Evolutionary conservation across 2,113 vertebrate genomes (phyloP), one percentile per base, ranked within the genome.

Genomic region (Cyprinodon tularosa): DNA sequence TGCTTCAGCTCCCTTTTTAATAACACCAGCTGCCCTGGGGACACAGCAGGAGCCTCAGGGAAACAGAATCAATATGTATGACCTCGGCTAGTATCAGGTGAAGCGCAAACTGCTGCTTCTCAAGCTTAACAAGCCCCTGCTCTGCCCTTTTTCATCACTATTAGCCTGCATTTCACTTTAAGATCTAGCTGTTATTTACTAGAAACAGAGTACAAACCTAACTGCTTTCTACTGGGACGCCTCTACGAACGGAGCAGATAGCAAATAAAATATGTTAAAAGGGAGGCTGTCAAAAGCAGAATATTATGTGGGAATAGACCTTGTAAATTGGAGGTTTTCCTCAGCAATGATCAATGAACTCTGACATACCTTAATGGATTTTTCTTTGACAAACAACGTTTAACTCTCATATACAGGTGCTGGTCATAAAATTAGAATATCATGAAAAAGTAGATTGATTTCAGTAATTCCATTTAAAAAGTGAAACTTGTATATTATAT

Each of bases 21-120:
- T 78, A 76, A 79, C 76, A 67, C 44, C 0, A 62, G 66, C 3
- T 62, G 77, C 82, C 76, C 53, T 74, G 66, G 81, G 85, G 76
- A 71, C 72, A 74, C 78, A 79, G 80, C 69, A 15, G 14, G 69
- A 69, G 62, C 70, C 78, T 72, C 53, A 0, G 84, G 72, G 80
- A 85, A 66, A 0, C 12, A 15, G 20, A 78, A 74, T 84, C 72
- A 79, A 57, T 85, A 70, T 72, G 80, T 68, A 77, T 77, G 86
- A 84, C 81, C 83, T 80, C 29, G 1, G 66, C 61, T 67, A 62
- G 66, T 66, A 50, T 78, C 82, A 66, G 74, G 68, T 57, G 70
- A 45, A 75, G 42, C 83, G 69, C 40, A 77, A 69, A 47, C 59
- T 57, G 62, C 76, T 70, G 69, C 74, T 74, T 63, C 71, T 75